Evolutionary conservation across 2,888 invertebrate genomes (phyloP).

Genomic region (Smittia aterrima): DNA sequence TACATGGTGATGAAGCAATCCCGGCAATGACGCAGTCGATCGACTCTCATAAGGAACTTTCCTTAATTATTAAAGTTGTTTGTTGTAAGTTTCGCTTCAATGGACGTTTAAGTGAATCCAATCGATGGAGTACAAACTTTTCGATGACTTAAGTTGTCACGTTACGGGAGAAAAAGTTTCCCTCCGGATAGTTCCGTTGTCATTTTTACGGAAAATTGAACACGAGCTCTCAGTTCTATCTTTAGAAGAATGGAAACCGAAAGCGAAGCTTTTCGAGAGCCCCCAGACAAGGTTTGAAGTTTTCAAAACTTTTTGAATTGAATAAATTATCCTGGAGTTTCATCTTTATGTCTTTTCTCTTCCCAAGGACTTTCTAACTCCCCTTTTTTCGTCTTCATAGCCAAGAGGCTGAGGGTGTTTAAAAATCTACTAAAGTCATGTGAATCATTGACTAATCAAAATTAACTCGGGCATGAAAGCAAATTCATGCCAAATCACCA

Average conservation of each 20-base stretch:
- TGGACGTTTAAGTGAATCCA: not conserved
- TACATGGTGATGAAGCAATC: too few relatives aligned
- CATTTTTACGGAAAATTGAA: constrained; percentile 25
- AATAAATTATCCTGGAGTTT: not conserved
- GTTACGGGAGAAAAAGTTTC: not conserved
- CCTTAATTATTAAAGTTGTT: not conserved
- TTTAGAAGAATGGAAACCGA: not conserved
- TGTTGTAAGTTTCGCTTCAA: not conserved
- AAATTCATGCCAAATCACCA: not conserved
- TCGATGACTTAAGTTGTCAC: constrained; percentile 16
- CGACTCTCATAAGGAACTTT: not conserved
- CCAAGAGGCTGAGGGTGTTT: not conserved
- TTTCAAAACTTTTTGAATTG: constrained; percentile 3
- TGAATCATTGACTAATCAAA: constrained; percentile 22
- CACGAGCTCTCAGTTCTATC: not conserved
- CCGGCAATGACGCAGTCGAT: too few relatives aligned
- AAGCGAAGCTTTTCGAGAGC: not conserved
- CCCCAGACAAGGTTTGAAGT: not conserved
- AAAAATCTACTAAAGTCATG: not conserved
- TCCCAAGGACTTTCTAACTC: not conserved
- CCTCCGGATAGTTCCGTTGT: not conserved
- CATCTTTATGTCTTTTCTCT: not conserved
- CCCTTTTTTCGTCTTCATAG: not conserved
- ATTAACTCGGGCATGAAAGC: constrained; percentile 15
- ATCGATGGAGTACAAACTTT: not conserved